Evolutionary conservation across 2,113 vertebrate species (phyloP), one percentile per base, ranked within the genome.

Genomic region (Odocoileus virginianus): DNA sequence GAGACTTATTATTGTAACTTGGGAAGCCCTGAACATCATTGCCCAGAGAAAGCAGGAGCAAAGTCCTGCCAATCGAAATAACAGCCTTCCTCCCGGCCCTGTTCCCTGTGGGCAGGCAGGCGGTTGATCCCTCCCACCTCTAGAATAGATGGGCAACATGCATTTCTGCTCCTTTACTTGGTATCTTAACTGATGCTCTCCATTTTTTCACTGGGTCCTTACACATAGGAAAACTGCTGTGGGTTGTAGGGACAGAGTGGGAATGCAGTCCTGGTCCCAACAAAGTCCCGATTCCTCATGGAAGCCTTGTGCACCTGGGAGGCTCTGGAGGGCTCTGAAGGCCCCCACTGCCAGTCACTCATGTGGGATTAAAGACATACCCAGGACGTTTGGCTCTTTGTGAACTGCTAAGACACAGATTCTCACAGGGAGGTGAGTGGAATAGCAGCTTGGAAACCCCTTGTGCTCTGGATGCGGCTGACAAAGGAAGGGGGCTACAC

Each of bases 71-170:
- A 16, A 19, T 9, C 4, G 0, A 5, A n/a, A 43, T 6, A 4
- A 45, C 0, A 6, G 17, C 25, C 8, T 11, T 8, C 16, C 4
- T 17, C 2, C 1, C 4, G 10, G 13, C 12, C 3, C 55, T 23
- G 43, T 27, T 43, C 10, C 30, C 81, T n/a, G 3, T 2, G n/a
- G 54, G 7, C 64, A 4, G 16, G 40, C 1, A 2, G 76, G 2
- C 0, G 16, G 45, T 33, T 11, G 28, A 12, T 50, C 5, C 43
- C 3, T 30, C 45, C 45, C 30, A n/a, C 9, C 1, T 0, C 43
- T 13, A 2, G 27, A 7, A 17, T 9, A 6, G 23, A 14, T 1
- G 19, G 10, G 23, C 74, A 13, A 3, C 2, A n/a, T 47, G 25
- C 1, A 14, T 52, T 52, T 45, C 14, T 23, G 19, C 27, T 11